Base-by-base conservation (phyloP, 1,140 invertebrate species). In the Megalopta genalis region DNA sequence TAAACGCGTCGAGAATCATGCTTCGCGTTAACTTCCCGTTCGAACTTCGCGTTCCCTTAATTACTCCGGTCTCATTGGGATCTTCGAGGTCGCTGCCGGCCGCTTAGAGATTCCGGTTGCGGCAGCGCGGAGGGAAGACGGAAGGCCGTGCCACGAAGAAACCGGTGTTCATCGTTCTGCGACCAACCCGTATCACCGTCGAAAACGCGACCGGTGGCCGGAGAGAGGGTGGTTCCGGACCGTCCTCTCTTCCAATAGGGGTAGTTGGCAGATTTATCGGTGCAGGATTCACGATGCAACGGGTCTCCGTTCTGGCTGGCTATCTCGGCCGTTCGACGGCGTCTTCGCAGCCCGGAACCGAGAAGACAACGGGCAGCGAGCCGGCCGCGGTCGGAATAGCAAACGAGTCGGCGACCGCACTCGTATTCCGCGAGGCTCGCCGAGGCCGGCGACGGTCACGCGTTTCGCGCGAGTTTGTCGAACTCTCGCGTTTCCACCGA, bases 281-380 rank as follows among this genome's bases (percentile, higher is more conserved):
- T 74, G n/a, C 32, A 4, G 32, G 1, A 32, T 32, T 32, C 74
- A 76, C 70, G 80, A 81, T 88, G 65, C 68, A 84, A 59, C 60
- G 37, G 52, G 71, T 82, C 83, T n/a, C n/a, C n/a, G n/a, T n/a
- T n/a, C 23, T 71, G 39, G n/a, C 49, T 75, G 62, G 37, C 37
- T 68, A n/a, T 74, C 80, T 80, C 71, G 73, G 59, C 21, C 73
- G 70, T 42, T 39, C 72, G 77, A 76, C 69, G 39, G 4, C 64
- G 57, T 77, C 81, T 81, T 87, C 84, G 75, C 85, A 69, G 67
- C 14, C 64, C 73, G 73, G 74, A 87, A 86, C 83, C 68, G 72
- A 87, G 87, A 89, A 89, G 86, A 82, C 88, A 85, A 83, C 85
- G 72, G 70, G 77, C 69, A 81, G 65, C 57, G 60, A 69, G 39